Percentiles rank a stretch among this genome's conserved stretches.
Conservation (phyloP, 2,113 vertebrate genomes). For the Eudorcas thomsonii region DNA sequence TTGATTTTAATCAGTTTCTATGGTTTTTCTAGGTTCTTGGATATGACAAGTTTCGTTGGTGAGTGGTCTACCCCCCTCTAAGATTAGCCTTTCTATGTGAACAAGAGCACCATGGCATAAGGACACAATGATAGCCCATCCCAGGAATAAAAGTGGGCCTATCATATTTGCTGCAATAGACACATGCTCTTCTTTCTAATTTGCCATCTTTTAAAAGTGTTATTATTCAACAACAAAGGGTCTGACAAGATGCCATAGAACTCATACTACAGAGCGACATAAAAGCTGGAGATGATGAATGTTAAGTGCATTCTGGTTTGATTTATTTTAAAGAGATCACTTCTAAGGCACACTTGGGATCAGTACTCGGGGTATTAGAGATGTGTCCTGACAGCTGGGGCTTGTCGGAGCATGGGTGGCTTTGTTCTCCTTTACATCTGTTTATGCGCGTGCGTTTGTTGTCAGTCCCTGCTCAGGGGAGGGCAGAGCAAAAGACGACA, state of each 20-base stretch:
- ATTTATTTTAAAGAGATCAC: conserved; percentile 13
- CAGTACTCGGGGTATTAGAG: neutral
- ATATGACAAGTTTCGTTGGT: neutral
- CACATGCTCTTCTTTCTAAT: neutral
- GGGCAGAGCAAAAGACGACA: neutral
- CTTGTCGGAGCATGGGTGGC: neutral
- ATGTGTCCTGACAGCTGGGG: neutral
- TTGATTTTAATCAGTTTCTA: neutral
- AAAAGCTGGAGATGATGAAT: neutral
- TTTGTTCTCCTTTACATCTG: conserved; percentile 9
- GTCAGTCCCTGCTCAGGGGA: neutral
- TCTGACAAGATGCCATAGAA: conserved; percentile 13
- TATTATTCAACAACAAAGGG: conserved; percentile 6
- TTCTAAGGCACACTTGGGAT: conserved; percentile 44
- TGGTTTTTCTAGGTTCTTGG: neutral
- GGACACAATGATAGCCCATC: neutral
- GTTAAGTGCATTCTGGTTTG: neutral
- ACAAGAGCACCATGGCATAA: neutral
- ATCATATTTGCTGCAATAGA: neutral
- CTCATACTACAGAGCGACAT: neutral
- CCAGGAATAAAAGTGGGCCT: neutral
- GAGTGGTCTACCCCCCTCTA: neutral
- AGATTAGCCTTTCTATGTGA: neutral
- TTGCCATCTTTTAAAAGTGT: neutral
- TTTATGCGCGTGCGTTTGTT: neutral